phyloP scores from a whole-genome alignment of 1,140 invertebrate genomes.

The Pogonognathellus flavescens region DNA sequence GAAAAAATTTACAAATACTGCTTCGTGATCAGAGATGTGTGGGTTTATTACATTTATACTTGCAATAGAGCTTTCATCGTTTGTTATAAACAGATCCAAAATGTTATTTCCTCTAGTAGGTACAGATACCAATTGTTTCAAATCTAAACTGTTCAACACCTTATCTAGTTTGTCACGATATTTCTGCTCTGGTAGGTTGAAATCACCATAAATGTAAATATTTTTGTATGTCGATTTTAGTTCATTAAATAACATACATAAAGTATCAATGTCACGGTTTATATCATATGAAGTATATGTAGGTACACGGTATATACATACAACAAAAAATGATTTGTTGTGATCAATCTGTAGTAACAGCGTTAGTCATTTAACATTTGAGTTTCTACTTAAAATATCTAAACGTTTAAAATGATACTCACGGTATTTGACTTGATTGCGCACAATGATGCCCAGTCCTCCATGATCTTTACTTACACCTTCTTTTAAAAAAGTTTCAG shows the following conservation, averaged over 20 bases:
- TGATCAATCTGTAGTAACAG: not conserved
- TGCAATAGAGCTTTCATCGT: not conserved
- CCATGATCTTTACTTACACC: not conserved
- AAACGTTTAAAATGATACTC: not conserved
- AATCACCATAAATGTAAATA: not conserved
- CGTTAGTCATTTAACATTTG: not conserved
- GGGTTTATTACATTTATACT: not conserved
- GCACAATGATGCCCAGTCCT: not conserved
- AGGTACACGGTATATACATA: not conserved
- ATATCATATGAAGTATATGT: not conserved
- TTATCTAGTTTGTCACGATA: not conserved
- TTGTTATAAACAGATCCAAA: not conserved
- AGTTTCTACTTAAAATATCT: not conserved
- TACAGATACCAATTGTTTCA: not conserved
- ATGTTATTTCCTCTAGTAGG: not conserved
- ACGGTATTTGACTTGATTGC: not conserved
- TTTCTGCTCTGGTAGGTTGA: not conserved
- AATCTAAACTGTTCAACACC: not conserved
- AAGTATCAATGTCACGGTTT: not conserved
- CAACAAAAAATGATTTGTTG: conserved; percentile 5
- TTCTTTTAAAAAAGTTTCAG: not conserved
- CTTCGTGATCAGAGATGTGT: not conserved
- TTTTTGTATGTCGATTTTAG: not conserved
- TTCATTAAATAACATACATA: not conserved
- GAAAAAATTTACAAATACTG: not conserved